Percentiles rank a stretch among this genome's conserved stretches.
phyloP scores from a whole-genome alignment of 1,140 invertebrate genomes.

The Pararge aegeria region DNA sequence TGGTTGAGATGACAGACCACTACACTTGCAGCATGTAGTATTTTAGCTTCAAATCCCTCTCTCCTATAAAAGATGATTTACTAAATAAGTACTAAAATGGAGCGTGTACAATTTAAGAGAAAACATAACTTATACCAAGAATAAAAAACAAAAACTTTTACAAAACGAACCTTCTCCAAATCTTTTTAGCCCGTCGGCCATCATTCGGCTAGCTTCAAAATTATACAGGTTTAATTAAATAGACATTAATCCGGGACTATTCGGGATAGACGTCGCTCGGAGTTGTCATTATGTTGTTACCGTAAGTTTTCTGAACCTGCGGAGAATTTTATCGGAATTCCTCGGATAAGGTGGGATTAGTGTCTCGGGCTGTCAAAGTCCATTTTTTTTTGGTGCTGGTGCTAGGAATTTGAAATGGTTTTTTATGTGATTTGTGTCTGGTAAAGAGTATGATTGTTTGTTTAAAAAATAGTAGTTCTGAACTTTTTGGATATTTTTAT shows the following conservation, averaged over 20 bases:
- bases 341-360: conserved; percentile 51
- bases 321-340: conserved; percentile 51
- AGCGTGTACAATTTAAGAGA: too few relatives aligned
- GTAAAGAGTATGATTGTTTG: too few relatives aligned
- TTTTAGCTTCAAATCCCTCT: too few relatives aligned
- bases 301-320: conserved; percentile 55
- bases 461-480: too few relatives aligned
- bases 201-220: conserved; percentile 46
- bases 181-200: conserved; percentile 3
- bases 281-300: conserved; percentile 71
- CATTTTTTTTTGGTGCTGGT: conserved; percentile 21
- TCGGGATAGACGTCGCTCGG: conserved; percentile 54
- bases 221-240: conserved; percentile 77
- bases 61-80: too few relatives aligned
- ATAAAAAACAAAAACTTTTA: not conserved
- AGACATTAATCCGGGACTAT: conserved; percentile 71
- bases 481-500: too few relatives aligned
- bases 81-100: too few relatives aligned
- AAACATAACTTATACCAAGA: not conserved
- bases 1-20: too few relatives aligned
- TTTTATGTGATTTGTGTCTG: not conserved
- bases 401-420: not conserved
- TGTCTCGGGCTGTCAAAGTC: conserved; percentile 37
- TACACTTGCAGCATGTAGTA: too few relatives aligned
- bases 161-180: not conserved